Evolutionary conservation across 2,888 invertebrate species (phyloP).

Genomic region (Trissoscelio sp.): DNA sequence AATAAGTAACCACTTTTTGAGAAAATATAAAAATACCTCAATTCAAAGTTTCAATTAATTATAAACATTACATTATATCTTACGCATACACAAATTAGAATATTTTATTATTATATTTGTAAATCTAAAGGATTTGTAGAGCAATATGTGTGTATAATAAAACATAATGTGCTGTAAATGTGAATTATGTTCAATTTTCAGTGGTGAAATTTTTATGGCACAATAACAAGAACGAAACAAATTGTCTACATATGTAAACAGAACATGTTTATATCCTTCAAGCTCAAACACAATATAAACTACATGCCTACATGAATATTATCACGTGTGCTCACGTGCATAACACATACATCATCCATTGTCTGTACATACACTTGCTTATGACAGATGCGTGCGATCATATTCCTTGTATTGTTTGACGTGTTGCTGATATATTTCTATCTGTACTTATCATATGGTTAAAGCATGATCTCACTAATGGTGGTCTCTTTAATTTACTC

Average conservation of each 20-base stretch:
- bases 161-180: constrained; percentile 23
- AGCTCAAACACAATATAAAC: constrained; percentile 39
- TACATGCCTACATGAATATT: constrained; percentile 41
- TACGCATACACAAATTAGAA: too few species aligned
- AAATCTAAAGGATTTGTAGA: neutral
- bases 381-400: constrained; percentile 56
- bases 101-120: too few species aligned
- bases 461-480: constrained; percentile 11
- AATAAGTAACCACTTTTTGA: too few species aligned
- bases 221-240: constrained; percentile 30
- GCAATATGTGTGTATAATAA: neutral
- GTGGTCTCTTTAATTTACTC: constrained; percentile 15
- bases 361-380: constrained; percentile 47
- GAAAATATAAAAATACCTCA: too few species aligned
- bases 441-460: constrained; percentile 29
- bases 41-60: too few species aligned
- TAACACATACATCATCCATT: constrained; percentile 61
- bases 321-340: constrained; percentile 54
- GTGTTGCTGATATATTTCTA: constrained; percentile 56
- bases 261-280: constrained; percentile 37
- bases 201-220: constrained; percentile 30
- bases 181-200: constrained; percentile 28
- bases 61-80: too few species aligned
- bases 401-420: constrained; percentile 52
- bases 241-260: constrained; percentile 17